These are phyloP conservation scores for Intoshia linei DNA, from an alignment of 1,140 invertebrate genomes.

Conservation along the genomic window DNA sequence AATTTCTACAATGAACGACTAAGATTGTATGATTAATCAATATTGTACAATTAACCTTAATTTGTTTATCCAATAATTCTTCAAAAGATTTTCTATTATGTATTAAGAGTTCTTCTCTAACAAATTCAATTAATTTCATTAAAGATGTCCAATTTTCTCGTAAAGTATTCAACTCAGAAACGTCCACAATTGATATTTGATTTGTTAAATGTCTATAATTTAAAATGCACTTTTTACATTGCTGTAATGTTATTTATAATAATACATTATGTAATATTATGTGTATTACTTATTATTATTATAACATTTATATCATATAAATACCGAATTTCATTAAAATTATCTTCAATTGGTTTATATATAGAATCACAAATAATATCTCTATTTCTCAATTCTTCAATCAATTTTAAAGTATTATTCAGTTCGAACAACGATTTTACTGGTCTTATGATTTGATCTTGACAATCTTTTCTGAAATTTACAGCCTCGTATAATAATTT, in stretches of 20 bases:
- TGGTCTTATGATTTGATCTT: no score
- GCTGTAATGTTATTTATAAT: background rate
- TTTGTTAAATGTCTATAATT: slow-evolving; percentile 15
- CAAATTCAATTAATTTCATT: slow-evolving; percentile 16
- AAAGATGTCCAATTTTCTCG: slow-evolving; percentile 17
- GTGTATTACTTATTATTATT: background rate
- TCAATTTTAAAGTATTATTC: slow-evolving; percentile 16
- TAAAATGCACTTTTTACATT: background rate
- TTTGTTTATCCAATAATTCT: slow-evolving; percentile 23
- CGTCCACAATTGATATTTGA: slow-evolving; percentile 15
- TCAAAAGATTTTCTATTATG: slow-evolving; percentile 18
- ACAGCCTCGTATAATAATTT: no score
- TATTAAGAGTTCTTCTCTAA: slow-evolving; percentile 16
- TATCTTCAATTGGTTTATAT: slow-evolving; percentile 20
- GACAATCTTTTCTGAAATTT: no score
- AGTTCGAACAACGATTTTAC: no score
- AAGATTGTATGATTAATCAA: background rate
- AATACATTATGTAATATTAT: background rate
- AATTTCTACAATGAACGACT: slow-evolving; percentile 23
- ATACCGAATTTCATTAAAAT: background rate
- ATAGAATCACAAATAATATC: slow-evolving; percentile 22
- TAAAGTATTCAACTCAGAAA: slow-evolving; percentile 16
- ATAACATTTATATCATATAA: background rate
- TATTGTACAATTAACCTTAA: slow-evolving; percentile 12
- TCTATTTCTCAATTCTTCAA: slow-evolving; percentile 21